Evolutionary conservation across 2,113 vertebrate genomes (phyloP), one percentile per base, ranked within the genome.

Genomic region (Peromyscus leucopus): DNA sequence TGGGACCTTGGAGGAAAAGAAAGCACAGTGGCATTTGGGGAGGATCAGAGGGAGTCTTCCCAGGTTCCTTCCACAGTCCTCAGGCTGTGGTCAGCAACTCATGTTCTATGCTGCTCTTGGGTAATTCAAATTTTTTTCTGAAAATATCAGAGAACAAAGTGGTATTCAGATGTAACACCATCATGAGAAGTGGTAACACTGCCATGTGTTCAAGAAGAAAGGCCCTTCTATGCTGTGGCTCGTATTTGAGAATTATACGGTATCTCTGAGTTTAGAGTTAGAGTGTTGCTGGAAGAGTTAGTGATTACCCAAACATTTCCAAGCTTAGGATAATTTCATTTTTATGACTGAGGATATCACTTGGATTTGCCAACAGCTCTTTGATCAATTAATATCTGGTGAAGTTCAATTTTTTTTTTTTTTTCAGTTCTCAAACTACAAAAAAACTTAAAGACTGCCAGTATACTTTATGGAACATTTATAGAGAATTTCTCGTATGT

Each of bases 111-210:
- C 46, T 87, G 42, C 19, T 90, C n/a, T 48, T 28, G 21, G n/a
- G 65, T 89, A 65, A 86, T 42, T 11, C 4, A 78, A n/a, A 82
- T 57, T 90, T 94, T 94, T 67, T 87, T n/a, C 59, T 86, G 63
- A 84, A 79, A 92, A 74, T 17, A 39, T 90, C n/a, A 95, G n/a
- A 84, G 75, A 88, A 61, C 39, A 95, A 46, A 93, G 26, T 90
- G 24, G 95, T 79, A 26, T 69, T 5, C 36, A 55, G 46, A 63
- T 33, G 57, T 39, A 71, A 87, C 17, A 12, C 17, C 72, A 0
- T 72, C 74, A 51, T 83, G 33, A 72, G 7, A 90, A 15, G 46
- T 46, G 48, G 75, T 69, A 59, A 55, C 22, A 83, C 33, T 90
- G n/a, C 57, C 72, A 57, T 16, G 67, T 46, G 80, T 67, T 67